Percentiles rank a stretch among this genome's conserved stretches.
Evolutionary conservation across 1,140 invertebrate genomes (phyloP).

Genomic region (Notospermus geniculatus): DNA sequence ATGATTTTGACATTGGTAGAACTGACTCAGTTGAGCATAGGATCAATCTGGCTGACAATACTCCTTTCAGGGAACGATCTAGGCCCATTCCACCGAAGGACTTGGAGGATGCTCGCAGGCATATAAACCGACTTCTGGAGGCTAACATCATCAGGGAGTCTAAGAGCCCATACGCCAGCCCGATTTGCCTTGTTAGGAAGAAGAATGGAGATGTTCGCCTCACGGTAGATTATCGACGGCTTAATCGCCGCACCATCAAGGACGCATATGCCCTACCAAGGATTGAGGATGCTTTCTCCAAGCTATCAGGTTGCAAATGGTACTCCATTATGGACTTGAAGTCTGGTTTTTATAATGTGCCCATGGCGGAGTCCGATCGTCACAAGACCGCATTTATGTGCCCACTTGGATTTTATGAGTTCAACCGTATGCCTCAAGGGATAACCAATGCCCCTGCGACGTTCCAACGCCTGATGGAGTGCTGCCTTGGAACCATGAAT

Average conservation of each 20-base stretch:
- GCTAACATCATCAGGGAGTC: conserved; percentile 20
- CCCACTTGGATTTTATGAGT: conserved; percentile 14
- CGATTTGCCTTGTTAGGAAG: conserved; percentile 23
- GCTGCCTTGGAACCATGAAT: background rate
- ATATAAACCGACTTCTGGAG: conserved; percentile 15
- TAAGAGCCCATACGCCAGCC: conserved; percentile 16
- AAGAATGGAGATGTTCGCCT: conserved; percentile 21
- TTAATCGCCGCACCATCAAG: conserved; percentile 16
- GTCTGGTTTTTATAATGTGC: conserved; percentile 22
- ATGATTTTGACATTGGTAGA: conserved; percentile 14
- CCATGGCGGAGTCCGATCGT: conserved; percentile 12
- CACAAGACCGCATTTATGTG: conserved; percentile 8
- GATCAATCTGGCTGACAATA: conserved; percentile 15
- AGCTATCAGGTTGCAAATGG: conserved; percentile 13
- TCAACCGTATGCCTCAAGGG: conserved; percentile 52
- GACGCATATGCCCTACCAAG: conserved; percentile 15
- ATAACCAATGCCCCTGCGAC: conserved; percentile 50
- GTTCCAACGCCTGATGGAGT: conserved; percentile 39
- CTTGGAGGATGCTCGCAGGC: conserved; percentile 20
- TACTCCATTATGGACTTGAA: conserved; percentile 19
- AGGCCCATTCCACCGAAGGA: conserved; percentile 19
- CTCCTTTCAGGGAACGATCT: conserved; percentile 18
- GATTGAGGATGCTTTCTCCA: conserved; percentile 21
- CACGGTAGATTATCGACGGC: conserved; percentile 23
- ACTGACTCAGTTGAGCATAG: conserved; percentile 16